Percentiles rank a stretch among this genome's conserved stretches.
Conservation (phyloP, 2,888 invertebrate genomes). For the Melangyna quadrimaculata region DNA sequence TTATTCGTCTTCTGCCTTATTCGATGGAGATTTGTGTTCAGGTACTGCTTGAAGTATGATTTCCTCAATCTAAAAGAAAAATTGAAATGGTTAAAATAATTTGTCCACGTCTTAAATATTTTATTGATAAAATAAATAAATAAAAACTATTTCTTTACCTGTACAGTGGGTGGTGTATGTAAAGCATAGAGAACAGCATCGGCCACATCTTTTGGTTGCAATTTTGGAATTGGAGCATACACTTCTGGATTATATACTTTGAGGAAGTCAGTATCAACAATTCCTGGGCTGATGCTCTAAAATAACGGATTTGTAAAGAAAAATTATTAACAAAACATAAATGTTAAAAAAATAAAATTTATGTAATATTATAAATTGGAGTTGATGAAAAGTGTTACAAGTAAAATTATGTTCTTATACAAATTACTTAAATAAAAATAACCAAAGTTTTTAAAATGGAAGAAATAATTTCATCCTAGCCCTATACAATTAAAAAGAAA, state of each 20-base stretch:
- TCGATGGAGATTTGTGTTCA: conserved; percentile 23
- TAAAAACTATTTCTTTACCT: conserved; percentile 78
- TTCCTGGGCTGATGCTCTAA: conserved; percentile 85
- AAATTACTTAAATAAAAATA: too few species aligned
- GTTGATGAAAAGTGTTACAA: too few species aligned
- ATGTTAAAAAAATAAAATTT: too few species aligned
- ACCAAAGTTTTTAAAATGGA: too few species aligned
- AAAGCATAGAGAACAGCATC: conserved; percentile 84
- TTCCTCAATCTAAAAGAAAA: conserved; percentile 77
- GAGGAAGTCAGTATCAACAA: conserved; percentile 83
- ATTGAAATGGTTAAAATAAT: background rate
- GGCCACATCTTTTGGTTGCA: conserved; percentile 84
- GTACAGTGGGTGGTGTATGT: conserved; percentile 84
- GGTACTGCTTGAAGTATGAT: conserved; percentile 79
- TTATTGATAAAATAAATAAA: background rate
- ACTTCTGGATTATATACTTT: conserved; percentile 78
- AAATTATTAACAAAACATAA: background rate
- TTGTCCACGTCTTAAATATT: background rate
- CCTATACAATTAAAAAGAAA: too few species aligned
- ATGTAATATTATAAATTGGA: too few species aligned
- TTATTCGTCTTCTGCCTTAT: background rate
- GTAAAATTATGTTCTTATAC: too few species aligned
- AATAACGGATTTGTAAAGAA: background rate
- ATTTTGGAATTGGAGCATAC: conserved; percentile 80
- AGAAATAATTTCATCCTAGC: too few species aligned